Evolutionary conservation across 1,140 invertebrate genomes (phyloP), one percentile per base, ranked within the genome.

Genomic region (Steinernema feltiae): DNA sequence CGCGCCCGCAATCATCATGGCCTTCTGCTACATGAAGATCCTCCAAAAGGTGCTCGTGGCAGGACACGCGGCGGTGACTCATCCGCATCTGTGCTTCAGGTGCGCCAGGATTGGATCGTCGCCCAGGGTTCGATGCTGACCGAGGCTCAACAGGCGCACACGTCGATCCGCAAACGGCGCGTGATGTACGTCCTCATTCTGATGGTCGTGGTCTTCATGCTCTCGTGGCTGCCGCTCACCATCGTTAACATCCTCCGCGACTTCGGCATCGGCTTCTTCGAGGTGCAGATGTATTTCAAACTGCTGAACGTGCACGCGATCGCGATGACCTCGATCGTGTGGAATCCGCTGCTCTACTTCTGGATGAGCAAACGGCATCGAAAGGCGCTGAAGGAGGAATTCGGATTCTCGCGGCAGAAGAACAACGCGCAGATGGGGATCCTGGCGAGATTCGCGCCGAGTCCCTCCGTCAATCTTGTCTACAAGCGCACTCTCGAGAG

Each of bases 1-100:
- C 3, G 78, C 86, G 35, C 84, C 84, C 1, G 81, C 77, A 1
- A 35, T 78, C 1, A 85, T 85, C 21, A 85, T 85, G 80, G 73
- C 83, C 3, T 86, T 86, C 70, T 85, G 85, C 69, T 85, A 85
- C 76, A 86, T 83, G 85, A 86, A 86, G 73, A 85, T 85, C 30
- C 76, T 85, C n/a, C 84, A 85, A 75, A 85, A 85, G 82, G 83
- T 82, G 46, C 17, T 0, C 73, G 2, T 17, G 18, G 15, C 24
- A n/a, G 0, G 18, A 78, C 7, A 41, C 3, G 17, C 35, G 71
- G 17, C 46, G 24, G 48, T 72, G 3, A 76, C 41, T 17, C 30
- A 30, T 35, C 0, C 15, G 78, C 74, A 15, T 76, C 21, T 32
- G 24, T 29, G 31, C 32, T 82, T 31, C 41, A 83, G 82, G 82